phyloP scores from a whole-genome alignment of 2,797 vertebrate genomes.

The Avahi laniger region DNA sequence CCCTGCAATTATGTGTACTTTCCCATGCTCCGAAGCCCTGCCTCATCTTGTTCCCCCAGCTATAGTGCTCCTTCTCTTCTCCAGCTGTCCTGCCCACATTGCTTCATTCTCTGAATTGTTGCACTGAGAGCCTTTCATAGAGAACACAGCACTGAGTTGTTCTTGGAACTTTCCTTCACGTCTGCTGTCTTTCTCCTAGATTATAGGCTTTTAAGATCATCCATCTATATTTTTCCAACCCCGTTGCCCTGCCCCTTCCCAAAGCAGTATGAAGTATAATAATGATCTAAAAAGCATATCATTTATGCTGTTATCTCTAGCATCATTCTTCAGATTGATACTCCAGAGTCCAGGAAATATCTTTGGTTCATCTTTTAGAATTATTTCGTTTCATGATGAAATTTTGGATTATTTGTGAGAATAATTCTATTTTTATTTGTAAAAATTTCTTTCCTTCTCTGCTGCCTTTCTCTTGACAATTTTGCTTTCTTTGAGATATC shows the following conservation, averaged over 20 bases:
- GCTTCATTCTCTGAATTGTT: background rate
- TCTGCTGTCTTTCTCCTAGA: background rate
- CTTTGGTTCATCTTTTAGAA: constrained; percentile 3
- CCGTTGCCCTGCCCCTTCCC: background rate
- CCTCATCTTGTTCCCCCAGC: background rate
- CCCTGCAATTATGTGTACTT: background rate
- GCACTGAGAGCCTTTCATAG: background rate
- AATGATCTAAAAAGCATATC: background rate
- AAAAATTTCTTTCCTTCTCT: background rate
- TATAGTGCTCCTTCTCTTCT: background rate
- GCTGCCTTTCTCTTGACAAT: background rate
- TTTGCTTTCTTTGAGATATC: constrained; percentile 3
- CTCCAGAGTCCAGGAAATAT: background rate
- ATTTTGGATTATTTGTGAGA: background rate
- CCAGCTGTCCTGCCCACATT: background rate
- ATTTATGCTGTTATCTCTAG: background rate
- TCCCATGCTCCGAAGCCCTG: background rate
- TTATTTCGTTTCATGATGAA: constrained; percentile 39
- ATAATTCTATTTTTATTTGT: background rate
- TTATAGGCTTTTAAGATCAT: background rate
- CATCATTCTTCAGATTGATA: background rate
- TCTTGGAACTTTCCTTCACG: background rate
- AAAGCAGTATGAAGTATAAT: background rate
- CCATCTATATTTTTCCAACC: background rate
- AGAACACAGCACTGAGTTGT: background rate